These are phyloP conservation scores for Cryptotermes secundus DNA, from an alignment of 1,140 invertebrate genomes.

Conservation along the genomic window DNA sequence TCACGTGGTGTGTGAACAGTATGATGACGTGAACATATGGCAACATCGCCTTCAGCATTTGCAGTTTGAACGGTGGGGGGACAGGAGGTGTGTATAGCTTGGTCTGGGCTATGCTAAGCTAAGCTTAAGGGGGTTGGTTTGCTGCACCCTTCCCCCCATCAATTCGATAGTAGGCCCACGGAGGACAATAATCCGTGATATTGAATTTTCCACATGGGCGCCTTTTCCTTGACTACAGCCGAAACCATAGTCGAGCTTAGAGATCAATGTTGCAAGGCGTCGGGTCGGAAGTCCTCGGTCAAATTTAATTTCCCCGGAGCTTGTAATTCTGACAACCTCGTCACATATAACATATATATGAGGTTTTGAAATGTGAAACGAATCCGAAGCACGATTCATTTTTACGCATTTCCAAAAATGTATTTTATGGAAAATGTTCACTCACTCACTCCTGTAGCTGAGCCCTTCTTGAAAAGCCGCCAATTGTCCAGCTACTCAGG, in stretches of 20 bases:
- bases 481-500: too few species aligned
- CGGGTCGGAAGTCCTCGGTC: constrained; percentile 20
- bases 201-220: constrained; percentile 34
- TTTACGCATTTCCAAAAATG: too few species aligned
- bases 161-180: constrained; percentile 3
- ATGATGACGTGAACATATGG: constrained; percentile 16
- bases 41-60: constrained; percentile 14
- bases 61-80: neutral
- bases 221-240: constrained; percentile 26
- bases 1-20: neutral
- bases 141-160: constrained; percentile 1
- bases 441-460: too few species aligned
- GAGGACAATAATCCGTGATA: constrained; percentile 34
- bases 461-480: too few species aligned
- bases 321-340: neutral
- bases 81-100: neutral
- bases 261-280: constrained; percentile 10
- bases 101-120: constrained; percentile 4
- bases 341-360: neutral
- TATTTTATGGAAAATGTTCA: too few species aligned
- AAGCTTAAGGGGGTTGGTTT: constrained; percentile 14
- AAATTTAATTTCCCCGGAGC: constrained; percentile 25
- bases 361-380: neutral
- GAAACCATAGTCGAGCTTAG: constrained; percentile 6
- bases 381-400: too few species aligned